Base-by-base conservation (phyloP, 1,140 invertebrate species). In the Mylabris phalerata region DNA sequence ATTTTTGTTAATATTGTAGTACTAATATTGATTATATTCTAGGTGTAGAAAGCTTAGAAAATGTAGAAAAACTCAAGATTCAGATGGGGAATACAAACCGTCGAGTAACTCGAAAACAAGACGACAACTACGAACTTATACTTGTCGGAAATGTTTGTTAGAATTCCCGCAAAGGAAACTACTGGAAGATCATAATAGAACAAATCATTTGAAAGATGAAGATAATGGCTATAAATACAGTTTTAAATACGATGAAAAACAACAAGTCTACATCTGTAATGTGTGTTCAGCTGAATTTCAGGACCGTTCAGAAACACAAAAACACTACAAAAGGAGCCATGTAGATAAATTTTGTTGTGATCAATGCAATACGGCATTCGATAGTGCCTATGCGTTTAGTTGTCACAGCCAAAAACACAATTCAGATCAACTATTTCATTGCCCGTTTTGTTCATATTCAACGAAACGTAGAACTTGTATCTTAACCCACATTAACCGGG, bases 211-310 rank as follows among this genome's bases (percentile, higher is more conserved):
- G 2, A 32, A 54, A 4, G 51, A 46, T 11, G 42, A 45, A 54
- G 26, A 10, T 7, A 7, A 32, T 32, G 32, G 19, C 1, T 19
- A 19, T 19, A 19, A 19, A 19, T 19, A 19, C 19, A 19, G 19
- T 19, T 71, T 63, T 50, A 59, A 57, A n/a, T 70, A 58, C 54
- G 66, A 70, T 52, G 55, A 59, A 6, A 41, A 32, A 3, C 60
- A 63, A 19, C 64, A 70, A 45, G 50, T 67, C 0, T 71, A 65
- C 43, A 59, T 63, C 26, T 71, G 69, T 50, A 66, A 62, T 48
- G 65, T 65, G 13, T 71, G 69, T 44, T 67, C 67, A 0, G 62
- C 59, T 3, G 65, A 71, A 49, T 64, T 59, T 38, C 58, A 59
- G 40, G 60, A 62, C 5, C 49, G 62, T 44, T 52, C 62, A 10